Conservation (phyloP, 2,797 vertebrate genomes). For the Sebastes iracundus region DNA sequence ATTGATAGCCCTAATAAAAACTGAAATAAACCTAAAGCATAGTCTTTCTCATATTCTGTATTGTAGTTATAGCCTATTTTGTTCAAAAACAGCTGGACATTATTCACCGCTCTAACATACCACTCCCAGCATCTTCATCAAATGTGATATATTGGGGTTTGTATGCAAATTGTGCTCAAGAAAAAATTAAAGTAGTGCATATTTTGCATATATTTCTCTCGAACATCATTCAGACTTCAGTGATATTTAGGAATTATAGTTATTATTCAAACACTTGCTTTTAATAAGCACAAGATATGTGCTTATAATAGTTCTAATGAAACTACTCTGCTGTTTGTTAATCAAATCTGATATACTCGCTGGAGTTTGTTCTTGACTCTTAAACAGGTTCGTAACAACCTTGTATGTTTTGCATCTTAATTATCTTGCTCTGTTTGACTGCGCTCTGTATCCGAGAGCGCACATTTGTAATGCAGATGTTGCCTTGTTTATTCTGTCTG, state of each 20-base stretch:
- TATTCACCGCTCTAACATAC: not conserved
- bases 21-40: not conserved
- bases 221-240: not conserved
- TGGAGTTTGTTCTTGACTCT: constrained; percentile 12
- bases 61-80: not conserved
- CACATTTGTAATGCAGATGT: constrained; percentile 45
- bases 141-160: constrained; percentile 25
- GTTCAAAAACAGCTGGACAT: not conserved
- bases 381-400: constrained; percentile 15
- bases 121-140: constrained; percentile 6
- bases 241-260: not conserved
- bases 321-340: not conserved
- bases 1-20: not conserved
- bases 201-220: not conserved
- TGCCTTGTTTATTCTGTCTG: constrained; percentile 28
- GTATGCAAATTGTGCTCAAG: constrained; percentile 25
- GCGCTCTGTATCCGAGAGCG: not conserved
- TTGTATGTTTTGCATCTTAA: constrained; percentile 41
- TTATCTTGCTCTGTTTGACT: constrained; percentile 9
- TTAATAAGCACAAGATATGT: not conserved
- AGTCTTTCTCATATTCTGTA: not conserved
- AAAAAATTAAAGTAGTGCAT: not conserved
- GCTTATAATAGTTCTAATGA: not conserved
- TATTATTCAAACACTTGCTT: constrained; percentile 5
- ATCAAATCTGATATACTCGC: constrained; percentile 11